Percentiles rank a stretch among this genome's conserved stretches.
Evolutionary conservation across 2,797 vertebrate genomes (phyloP).

Genomic region (Thamnophis elegans): DNA sequence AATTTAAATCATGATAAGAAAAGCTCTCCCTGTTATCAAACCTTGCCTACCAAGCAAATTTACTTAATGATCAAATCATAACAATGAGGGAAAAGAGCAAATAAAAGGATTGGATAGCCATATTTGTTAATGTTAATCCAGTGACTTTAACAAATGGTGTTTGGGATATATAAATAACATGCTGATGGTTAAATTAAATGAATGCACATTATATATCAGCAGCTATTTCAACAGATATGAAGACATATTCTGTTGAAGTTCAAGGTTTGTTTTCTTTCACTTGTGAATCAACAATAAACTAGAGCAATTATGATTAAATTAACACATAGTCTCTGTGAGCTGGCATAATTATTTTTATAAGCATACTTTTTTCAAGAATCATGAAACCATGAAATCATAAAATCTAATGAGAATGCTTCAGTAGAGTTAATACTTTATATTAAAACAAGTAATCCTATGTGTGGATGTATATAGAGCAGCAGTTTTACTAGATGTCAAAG

Average conservation of each 20-base stretch:
- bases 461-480: not conserved
- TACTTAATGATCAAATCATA: not conserved
- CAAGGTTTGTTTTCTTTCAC: not conserved
- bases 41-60: slow-evolving; percentile 5
- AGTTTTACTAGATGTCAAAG: not conserved
- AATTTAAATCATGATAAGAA: slow-evolving; percentile 3
- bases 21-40: slow-evolving; percentile 14
- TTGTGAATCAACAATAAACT: not conserved
- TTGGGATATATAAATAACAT: slow-evolving; percentile 7
- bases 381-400: not conserved
- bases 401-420: not conserved
- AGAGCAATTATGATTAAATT: not conserved
- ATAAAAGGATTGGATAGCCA: not conserved
- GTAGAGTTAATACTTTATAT: not conserved
- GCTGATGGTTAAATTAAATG: not conserved
- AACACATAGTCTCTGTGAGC: not conserved
- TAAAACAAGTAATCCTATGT: not conserved
- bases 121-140: not conserved
- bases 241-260: not conserved
- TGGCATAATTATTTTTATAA: not conserved
- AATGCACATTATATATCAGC: not conserved
- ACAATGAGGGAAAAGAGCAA: slow-evolving; percentile 2
- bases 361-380: not conserved
- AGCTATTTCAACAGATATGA: not conserved
- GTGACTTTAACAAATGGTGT: not conserved